Percentiles rank a stretch among this genome's conserved stretches.
phyloP scores from a whole-genome alignment of 1,140 invertebrate species.

The Leptinotarsa lineolata region DNA sequence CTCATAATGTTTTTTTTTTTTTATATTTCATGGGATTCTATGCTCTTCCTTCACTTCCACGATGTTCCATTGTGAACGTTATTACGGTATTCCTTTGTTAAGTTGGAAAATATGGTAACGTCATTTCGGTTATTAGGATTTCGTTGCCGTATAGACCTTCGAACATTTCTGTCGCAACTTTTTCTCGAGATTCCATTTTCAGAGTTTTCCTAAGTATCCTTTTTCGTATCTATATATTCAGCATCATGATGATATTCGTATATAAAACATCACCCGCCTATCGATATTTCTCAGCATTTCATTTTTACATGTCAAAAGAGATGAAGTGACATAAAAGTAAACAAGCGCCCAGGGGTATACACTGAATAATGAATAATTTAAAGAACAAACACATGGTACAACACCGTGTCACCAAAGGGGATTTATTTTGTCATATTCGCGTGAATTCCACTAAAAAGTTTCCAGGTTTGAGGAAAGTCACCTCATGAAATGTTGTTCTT shows the following conservation, averaged over 20 bases:
- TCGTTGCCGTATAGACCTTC: too few relatives aligned
- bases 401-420: neutral
- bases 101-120: too few relatives aligned
- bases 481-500: neutral
- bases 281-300: neutral
- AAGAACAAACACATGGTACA: neutral
- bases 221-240: neutral
- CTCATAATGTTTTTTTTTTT: too few relatives aligned
- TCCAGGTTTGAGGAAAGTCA: neutral
- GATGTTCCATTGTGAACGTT: too few relatives aligned
- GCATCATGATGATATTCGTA: neutral
- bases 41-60: too few relatives aligned
- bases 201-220: neutral
- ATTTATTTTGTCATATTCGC: neutral
- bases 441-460: neutral
- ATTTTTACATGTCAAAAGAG: slow-evolving; percentile 6
- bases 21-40: too few relatives aligned
- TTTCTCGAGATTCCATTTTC: neutral
- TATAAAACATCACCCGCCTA: neutral
- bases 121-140: too few relatives aligned
- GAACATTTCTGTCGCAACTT: neutral
- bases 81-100: too few relatives aligned
- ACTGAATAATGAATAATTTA: slow-evolving; percentile 2
- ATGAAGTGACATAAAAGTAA: neutral
- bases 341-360: neutral